These are phyloP conservation scores for Epizoanthus stellaris DNA, from an alignment of 92 coral and sea anemone genomes.

Conservation along the genomic window DNA sequence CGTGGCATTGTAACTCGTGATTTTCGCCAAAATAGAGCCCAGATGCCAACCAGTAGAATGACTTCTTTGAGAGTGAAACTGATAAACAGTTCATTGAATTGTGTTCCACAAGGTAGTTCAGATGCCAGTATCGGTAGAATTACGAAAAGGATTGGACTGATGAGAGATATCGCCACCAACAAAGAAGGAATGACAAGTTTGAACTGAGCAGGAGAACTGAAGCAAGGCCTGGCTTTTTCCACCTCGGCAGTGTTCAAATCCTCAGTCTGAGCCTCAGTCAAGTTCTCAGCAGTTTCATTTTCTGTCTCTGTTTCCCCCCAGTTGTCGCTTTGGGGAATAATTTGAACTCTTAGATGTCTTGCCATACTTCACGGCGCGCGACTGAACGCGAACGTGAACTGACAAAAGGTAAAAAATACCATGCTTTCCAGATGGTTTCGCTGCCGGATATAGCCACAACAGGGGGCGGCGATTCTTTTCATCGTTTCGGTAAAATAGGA, in stretches of 20 bases:
- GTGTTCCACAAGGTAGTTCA: constrained; percentile 80
- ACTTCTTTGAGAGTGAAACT: constrained; percentile 93
- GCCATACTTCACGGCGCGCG: too few relatives aligned
- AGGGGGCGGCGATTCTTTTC: too few relatives aligned
- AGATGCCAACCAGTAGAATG: constrained; percentile 82
- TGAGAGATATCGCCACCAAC: constrained; percentile 76
- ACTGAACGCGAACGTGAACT: too few relatives aligned
- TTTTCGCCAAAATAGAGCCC: constrained; percentile 97
- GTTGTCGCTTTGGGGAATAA: constrained; percentile 96
- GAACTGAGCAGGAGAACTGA: constrained; percentile 10
- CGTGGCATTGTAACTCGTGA: constrained; percentile 91
- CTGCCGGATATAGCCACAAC: too few relatives aligned
- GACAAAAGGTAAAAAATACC: too few relatives aligned
- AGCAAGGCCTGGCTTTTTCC: too few relatives aligned
- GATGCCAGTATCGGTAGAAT: constrained; percentile 80
- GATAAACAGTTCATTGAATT: constrained; percentile 88
- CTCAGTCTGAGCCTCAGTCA: constrained; percentile 84
- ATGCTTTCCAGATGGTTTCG: too few relatives aligned
- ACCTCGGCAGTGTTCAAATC: too few relatives aligned
- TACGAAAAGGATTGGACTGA: constrained; percentile 86
- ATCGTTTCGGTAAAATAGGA: too few relatives aligned
- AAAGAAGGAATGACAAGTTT: constrained; percentile 74
- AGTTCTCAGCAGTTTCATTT: constrained; percentile 92
- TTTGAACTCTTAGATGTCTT: constrained; percentile 97
- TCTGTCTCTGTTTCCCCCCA: constrained; percentile 99